Conservation (phyloP, 2,888 invertebrate genomes). For the Eupithecia centaureata region DNA sequence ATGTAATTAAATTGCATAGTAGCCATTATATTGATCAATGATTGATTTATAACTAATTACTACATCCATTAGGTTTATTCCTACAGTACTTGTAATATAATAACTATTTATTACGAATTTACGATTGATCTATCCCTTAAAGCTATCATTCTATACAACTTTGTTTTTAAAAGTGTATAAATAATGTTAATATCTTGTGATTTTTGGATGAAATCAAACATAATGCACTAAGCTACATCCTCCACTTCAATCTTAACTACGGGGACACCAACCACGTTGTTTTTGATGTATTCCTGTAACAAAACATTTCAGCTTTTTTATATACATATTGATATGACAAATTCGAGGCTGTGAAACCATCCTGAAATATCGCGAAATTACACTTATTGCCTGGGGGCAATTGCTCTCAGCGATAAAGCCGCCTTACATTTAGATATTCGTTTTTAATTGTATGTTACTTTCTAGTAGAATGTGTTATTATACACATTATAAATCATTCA, state of each 20-base stretch:
- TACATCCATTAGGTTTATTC: constrained; percentile 32
- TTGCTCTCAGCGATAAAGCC: too few species aligned
- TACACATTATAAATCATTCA: too few species aligned
- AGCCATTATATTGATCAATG: neutral
- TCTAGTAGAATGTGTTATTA: too few species aligned
- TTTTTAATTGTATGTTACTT: too few species aligned
- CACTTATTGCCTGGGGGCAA: too few species aligned
- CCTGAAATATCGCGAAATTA: neutral
- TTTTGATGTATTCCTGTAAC: constrained; percentile 71
- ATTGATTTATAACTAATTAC: neutral
- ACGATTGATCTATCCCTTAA: constrained; percentile 6
- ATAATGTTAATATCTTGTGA: too few species aligned
- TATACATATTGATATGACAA: too few species aligned
- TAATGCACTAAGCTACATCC: constrained; percentile 55
- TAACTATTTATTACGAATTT: constrained; percentile 10
- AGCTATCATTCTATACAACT: neutral
- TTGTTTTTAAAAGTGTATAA: constrained; percentile 5
- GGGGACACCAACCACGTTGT: constrained; percentile 52
- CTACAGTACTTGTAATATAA: constrained; percentile 28
- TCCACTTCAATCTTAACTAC: constrained; percentile 68
- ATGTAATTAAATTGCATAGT: neutral
- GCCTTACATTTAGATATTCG: too few species aligned
- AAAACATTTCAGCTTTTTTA: too few species aligned
- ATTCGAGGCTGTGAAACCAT: neutral
- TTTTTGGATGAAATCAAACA: neutral